Evolutionary conservation across 2,888 invertebrate species (phyloP).

Genomic region (Gerosis bhagava): DNA sequence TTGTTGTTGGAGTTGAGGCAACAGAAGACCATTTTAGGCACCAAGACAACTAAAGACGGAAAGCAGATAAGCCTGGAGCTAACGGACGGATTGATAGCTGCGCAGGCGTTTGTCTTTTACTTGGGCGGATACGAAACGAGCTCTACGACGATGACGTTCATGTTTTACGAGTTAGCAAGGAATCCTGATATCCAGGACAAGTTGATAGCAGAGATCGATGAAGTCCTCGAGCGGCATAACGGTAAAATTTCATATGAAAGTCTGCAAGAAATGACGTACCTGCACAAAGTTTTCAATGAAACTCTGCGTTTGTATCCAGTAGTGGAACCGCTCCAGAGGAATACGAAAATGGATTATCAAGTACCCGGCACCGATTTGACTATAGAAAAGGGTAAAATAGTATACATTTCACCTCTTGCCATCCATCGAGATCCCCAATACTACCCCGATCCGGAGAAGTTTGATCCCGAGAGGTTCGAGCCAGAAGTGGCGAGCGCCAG

Average conservation of each 20-base stretch:
- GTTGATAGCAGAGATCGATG: slow-evolving; percentile 48
- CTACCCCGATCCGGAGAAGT: slow-evolving; percentile 64
- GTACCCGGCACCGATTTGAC: slow-evolving; percentile 54
- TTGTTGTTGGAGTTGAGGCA: slow-evolving; percentile 47
- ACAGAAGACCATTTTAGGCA: slow-evolving; percentile 38
- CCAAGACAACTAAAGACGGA: slow-evolving; percentile 29
- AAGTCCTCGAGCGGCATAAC: slow-evolving; percentile 43
- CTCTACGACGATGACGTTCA: slow-evolving; percentile 56
- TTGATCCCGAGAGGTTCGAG: slow-evolving; percentile 70
- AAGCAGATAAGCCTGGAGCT: slow-evolving; percentile 42
- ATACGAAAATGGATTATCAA: slow-evolving; percentile 48
- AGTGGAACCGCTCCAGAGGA: slow-evolving; percentile 54
- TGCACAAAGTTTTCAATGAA: slow-evolving; percentile 56
- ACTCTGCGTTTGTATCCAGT: slow-evolving; percentile 70
- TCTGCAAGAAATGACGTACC: slow-evolving; percentile 56
- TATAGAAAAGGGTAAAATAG: slow-evolving; percentile 49
- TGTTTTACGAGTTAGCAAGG: slow-evolving; percentile 54
- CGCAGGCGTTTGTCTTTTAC: slow-evolving; percentile 67
- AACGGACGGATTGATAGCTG: slow-evolving; percentile 50
- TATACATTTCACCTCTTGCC: slow-evolving; percentile 52
- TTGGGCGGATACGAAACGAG: slow-evolving; percentile 69
- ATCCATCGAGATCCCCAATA: slow-evolving; percentile 63
- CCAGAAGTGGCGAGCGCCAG: slow-evolving; percentile 45
- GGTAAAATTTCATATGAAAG: slow-evolving; percentile 57
- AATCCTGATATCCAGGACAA: slow-evolving; percentile 59